Evolutionary conservation across 1,140 invertebrate genomes (phyloP), one percentile per base, ranked within the genome.

Genomic region (Heliconius congener): DNA sequence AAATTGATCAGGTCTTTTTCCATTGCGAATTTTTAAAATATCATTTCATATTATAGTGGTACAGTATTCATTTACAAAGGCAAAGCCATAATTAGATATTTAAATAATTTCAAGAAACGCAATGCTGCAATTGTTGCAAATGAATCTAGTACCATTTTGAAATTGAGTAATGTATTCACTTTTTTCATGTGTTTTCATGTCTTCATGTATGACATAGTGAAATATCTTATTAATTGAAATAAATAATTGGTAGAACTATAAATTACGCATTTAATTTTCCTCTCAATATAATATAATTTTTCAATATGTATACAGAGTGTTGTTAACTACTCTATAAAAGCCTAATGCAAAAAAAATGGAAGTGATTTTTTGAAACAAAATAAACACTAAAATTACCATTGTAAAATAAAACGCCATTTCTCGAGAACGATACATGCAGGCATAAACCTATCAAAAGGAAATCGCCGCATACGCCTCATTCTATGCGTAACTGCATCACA

Each of bases 1-100:
- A 80, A 82, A 85, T 87, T 87, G 86, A 81, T 87, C 86, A 86
- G 86, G 81, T 87, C 86, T 87, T 86, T 85, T 87, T 87, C 75
- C 39, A 46, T 60, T 76, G 60, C 37, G 23, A 70, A 60, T 50
- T 76, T 71, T 50, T 50, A 34, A 76, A 70, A 37, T 37, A 39
- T 66, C 30, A 60, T 3, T 66, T 66, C 60, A 75, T 74, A 46
- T 30, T 46, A 70, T 30, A 76, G 70, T 75, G 74, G 74, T 76
- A 76, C 60, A 11, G 60, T 46, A 76, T 76, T 76, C 60, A 50
- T 42, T 46, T 70, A 39, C 3, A 19, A 4, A 42, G 60, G 74
- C 60, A 34, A 70, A 30, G 39, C 50, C 72, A 73, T 50, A 73
- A 23, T 73, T 18, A 73, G 27, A 73, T n/a, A 27, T 46, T 73